Evolutionary conservation across 1,140 invertebrate species (phyloP), one percentile per base, ranked within the genome.

Genomic region (Hypsibius dujardini): DNA sequence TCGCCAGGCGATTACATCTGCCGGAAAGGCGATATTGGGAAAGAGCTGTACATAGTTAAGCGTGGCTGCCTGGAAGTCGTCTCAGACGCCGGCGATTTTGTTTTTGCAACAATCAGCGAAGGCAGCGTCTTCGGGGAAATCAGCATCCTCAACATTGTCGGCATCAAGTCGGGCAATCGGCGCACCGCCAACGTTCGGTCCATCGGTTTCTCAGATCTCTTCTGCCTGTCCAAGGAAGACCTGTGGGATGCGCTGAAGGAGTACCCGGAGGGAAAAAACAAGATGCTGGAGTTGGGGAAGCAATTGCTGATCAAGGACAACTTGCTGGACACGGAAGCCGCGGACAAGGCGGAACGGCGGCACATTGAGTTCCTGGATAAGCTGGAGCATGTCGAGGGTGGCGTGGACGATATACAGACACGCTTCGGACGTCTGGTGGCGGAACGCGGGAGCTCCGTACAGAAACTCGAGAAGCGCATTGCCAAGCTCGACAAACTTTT

Each of bases 1-100:
- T 92, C 89, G 77, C 93, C 93, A 0, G 90, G 90, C 0, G 93
- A 97, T 81, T 96, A 92, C 77, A 92, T 97, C 59, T 96, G 93
- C 76, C 84, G 92, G 28, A 95, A 95, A 79, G 92, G 92, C 0
- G 92, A 96, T 77, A 92, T 96, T 1, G 92, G 93, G 42, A 90
- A 92, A 80, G 92, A 95, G 78, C 92, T 95, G 92, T 95, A 95
- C 77, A 95, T 95, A 72, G 90, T 95, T 0, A 95, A 94, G 80
- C 79, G 89, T 72, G 92, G 92, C 2, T 84, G 87, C 75, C 81
- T 95, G 1, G 86, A 87, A 70, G 90, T 93, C 0, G 89, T 94
- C 0, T 88, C 86, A 0, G 90, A 93, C 74, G 89, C 92, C 79
- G 90, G 89, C 1, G 84, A 85, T 75, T 89, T 86, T 0, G 85